Conservation (phyloP, 2,888 invertebrate species). For the Marronus borbonicus region DNA sequence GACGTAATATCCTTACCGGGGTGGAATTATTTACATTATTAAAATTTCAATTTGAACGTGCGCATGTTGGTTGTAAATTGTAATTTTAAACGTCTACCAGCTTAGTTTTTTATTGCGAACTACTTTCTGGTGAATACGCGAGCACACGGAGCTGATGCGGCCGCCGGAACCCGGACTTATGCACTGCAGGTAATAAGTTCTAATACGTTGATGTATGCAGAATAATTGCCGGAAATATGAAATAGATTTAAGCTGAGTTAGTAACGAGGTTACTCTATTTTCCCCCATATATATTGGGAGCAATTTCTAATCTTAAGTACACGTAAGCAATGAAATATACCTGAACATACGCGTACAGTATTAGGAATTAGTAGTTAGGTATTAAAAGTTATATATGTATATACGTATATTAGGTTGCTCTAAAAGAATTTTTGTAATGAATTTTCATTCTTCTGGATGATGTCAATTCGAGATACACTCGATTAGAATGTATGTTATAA, state of each 20-base stretch:
- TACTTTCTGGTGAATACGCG: conserved; percentile 47
- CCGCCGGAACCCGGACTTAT: conserved; percentile 24
- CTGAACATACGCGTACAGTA: no score
- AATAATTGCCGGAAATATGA: conserved; percentile 31
- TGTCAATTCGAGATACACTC: no score
- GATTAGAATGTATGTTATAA: no score
- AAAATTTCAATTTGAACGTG: conserved; percentile 66
- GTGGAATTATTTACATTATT: conserved; percentile 66
- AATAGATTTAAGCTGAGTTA: conserved; percentile 39
- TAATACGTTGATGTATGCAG: conserved; percentile 49
- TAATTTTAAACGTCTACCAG: conserved; percentile 57
- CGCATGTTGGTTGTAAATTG: conserved; percentile 56
- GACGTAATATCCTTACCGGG: conserved; percentile 63
- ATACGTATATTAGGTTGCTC: no score
- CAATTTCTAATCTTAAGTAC: no score
- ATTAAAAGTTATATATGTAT: no score
- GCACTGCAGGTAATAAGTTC: conserved; percentile 42
- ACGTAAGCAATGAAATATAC: background rate
- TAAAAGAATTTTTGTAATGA: no score
- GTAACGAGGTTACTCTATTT: background rate
- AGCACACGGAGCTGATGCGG: conserved; percentile 3
- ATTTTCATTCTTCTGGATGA: no score
- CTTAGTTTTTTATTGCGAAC: conserved; percentile 54
- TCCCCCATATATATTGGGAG: no score
- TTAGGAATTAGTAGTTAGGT: no score